phyloP scores from a whole-genome alignment of 1,140 invertebrate genomes.

The Mercenaria mercenaria region DNA sequence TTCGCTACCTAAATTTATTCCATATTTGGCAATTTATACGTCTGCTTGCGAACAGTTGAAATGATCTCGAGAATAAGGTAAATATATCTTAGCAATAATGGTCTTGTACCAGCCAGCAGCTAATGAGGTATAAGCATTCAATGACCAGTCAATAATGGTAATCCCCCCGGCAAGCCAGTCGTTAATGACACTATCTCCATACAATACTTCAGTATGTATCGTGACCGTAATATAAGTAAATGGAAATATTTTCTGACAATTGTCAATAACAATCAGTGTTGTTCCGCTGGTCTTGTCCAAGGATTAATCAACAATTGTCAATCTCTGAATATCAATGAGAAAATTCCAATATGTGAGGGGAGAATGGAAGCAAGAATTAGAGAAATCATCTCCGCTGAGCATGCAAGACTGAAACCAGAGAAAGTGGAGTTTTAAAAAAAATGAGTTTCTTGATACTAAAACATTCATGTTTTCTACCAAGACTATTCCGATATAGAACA shows the following conservation, averaged over 20 bases:
- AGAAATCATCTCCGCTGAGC: no score
- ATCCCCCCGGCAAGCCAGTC: not conserved
- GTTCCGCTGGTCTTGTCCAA: not conserved
- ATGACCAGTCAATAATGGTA: not conserved
- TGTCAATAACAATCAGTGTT: not conserved
- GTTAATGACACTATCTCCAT: constrained; percentile 5
- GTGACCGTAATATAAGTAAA: not conserved
- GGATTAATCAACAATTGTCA: not conserved
- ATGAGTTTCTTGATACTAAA: no score
- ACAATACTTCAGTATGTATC: not conserved
- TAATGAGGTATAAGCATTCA: constrained; percentile 22
- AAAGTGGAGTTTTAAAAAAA: no score
- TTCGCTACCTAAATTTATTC: no score
- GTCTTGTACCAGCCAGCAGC: not conserved
- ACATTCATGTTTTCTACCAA: no score
- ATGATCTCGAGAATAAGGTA: not conserved
- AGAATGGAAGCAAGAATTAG: no score
- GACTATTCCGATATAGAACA: no score
- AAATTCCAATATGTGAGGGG: no score
- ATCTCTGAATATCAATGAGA: no score
- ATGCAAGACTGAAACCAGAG: no score
- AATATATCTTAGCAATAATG: not conserved
- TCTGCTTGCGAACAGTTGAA: no score
- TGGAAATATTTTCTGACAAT: not conserved
- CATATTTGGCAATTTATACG: not conserved